phyloP scores from a whole-genome alignment of 2,888 invertebrate species.

The Callimorpha dominula region DNA sequence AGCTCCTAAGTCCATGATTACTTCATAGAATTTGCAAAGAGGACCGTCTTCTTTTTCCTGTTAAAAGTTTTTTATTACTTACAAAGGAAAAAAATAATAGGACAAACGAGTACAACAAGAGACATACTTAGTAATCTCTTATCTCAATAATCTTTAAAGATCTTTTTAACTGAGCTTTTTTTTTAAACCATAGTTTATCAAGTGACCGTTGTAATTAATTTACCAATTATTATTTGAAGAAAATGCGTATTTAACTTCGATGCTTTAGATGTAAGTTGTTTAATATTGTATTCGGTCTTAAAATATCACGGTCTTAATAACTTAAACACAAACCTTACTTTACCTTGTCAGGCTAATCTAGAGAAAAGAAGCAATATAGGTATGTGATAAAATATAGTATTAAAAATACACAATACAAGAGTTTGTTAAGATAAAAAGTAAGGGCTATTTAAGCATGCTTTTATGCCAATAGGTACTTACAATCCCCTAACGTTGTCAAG shows the following conservation, averaged over 20 bases:
- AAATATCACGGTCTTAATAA: conserved; percentile 36
- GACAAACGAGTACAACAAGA: conserved; percentile 11
- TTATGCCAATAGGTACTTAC: conserved; percentile 75
- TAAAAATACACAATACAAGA: conserved; percentile 39
- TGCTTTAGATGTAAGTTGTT: conserved; percentile 40
- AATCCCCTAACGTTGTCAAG: conserved; percentile 82
- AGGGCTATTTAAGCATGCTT: conserved; percentile 56
- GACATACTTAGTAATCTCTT: conserved; percentile 31
- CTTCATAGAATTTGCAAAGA: conserved; percentile 93
- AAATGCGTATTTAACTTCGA: conserved; percentile 46
- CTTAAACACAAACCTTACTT: conserved; percentile 48
- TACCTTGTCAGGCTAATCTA: conserved; percentile 50
- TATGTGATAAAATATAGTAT: conserved; percentile 31
- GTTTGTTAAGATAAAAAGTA: conserved; percentile 20
- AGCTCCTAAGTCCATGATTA: conserved; percentile 91
- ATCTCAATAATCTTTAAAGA: conserved; percentile 34
- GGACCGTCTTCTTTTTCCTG: conserved; percentile 87
- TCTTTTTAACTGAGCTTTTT: conserved; percentile 30
- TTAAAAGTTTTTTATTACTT: conserved; percentile 38
- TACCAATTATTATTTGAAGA: conserved; percentile 42
- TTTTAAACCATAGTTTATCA: conserved; percentile 42
- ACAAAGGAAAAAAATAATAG: conserved; percentile 28
- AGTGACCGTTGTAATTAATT: conserved; percentile 50
- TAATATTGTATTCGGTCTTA: conserved; percentile 28
- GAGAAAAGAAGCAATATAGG: conserved; percentile 28